phyloP scores from a whole-genome alignment of 2,888 invertebrate genomes.

The Aporophyla nigra region DNA sequence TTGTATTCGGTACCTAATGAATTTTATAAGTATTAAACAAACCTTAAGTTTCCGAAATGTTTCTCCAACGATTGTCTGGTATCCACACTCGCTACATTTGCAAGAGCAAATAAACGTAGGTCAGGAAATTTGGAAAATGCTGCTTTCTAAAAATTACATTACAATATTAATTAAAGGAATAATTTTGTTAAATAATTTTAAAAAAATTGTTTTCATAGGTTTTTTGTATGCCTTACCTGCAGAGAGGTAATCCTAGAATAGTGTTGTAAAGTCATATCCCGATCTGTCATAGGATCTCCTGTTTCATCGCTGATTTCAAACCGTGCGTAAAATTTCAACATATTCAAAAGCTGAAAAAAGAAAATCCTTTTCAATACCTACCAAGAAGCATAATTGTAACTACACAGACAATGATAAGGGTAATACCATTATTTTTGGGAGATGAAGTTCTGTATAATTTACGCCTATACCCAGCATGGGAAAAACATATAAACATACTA shows the following conservation, averaged over 20 bases:
- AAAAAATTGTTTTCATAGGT: background rate
- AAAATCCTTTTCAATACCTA: background rate
- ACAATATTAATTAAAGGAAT: background rate
- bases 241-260: constrained; percentile 97
- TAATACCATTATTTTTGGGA: background rate
- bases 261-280: constrained; percentile 98
- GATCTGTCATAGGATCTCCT: constrained; percentile 98
- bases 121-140: constrained; percentile 98
- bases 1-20: too few species aligned
- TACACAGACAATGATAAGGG: background rate
- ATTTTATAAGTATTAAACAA: background rate
- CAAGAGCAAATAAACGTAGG: constrained; percentile 95
- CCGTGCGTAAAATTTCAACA: constrained; percentile 98
- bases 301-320: constrained; percentile 99
- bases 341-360: constrained; percentile 95
- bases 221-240: constrained; percentile 91
- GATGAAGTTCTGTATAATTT: background rate
- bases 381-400: too few species aligned
- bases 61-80: constrained; percentile 95
- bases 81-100: constrained; percentile 99
- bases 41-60: constrained; percentile 95
- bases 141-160: constrained; percentile 93
- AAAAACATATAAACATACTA: too few species aligned
- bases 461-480: too few species aligned
- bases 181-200: background rate